Evolutionary conservation across 2,797 vertebrate genomes (phyloP), one percentile per base, ranked within the genome.

Genomic region (Parotocinclus haroldoi): DNA sequence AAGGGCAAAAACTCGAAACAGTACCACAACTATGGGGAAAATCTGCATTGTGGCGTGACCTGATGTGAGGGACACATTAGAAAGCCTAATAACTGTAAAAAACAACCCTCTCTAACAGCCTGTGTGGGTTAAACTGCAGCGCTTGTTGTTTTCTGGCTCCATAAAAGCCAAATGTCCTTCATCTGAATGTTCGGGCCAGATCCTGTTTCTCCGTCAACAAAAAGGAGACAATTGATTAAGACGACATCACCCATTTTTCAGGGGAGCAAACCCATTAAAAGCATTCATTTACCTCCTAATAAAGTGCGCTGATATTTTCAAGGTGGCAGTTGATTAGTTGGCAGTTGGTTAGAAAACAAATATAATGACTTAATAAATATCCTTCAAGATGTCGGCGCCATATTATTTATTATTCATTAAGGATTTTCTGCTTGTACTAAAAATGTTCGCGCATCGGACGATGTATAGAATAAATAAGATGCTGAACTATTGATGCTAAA

Each of bases 181-280:
- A 54, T 50, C 42, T 37, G 39, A 60, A 46, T 49, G n/a, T 71
- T 59, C 39, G 8, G 68, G 54, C 58, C 45, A 57, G 60, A 58
- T 46, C 52, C 48, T 53, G 16, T 46, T 44, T 27, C 57, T 19
- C 14, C 40, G 45, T 46, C 55, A 57, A 10, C 5, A 54, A 57
- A 57, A 72, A 67, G 45, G 45, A 48, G 48, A 51, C 60, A 63
- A 56, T 44, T 50, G 42, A 71, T 69, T 63, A 66, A 73, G 75
- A 69, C 73, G 64, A 75, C 57, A 73, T 17, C 51, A 42, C 57
- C 62, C 52, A 58, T 75, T 70, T 65, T 59, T 68, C 56, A 58
- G 53, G 51, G 63, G 44, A 57, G 69, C 36, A 27, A 45, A 44
- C 72, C 61, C 73, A 76, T 79, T 76, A 76, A 56, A n/a, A 51